Conservation (phyloP, 2,797 vertebrate genomes). For the Anolis apletophallus region DNA sequence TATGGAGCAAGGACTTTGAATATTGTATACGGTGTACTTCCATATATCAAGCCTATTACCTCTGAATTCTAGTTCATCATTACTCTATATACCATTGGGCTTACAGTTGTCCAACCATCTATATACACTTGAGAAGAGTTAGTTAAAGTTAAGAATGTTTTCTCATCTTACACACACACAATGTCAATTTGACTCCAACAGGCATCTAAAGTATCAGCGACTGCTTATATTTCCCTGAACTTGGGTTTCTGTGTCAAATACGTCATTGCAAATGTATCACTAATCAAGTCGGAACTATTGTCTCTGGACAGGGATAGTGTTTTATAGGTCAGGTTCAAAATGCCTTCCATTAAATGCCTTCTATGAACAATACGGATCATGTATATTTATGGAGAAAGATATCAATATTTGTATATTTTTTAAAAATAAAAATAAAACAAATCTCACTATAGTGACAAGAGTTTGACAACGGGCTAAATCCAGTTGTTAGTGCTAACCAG, state of each 20-base stretch:
- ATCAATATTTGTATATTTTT: background rate
- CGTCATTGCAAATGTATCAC: background rate
- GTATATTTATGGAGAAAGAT: background rate
- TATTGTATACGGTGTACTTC: background rate
- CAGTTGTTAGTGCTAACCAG: no score
- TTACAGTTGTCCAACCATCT: background rate
- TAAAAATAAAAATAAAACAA: background rate
- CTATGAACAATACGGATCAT: background rate
- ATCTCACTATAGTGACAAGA: background rate
- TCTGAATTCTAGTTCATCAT: background rate
- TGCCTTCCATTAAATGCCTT: background rate
- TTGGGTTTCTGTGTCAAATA: constrained; percentile 9
- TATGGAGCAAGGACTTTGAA: background rate
- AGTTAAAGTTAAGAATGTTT: constrained; percentile 32
- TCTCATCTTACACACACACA: constrained; percentile 23
- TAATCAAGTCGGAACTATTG: background rate
- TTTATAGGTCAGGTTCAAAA: constrained; percentile 29
- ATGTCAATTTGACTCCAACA: constrained; percentile 3
- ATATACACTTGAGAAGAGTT: constrained; percentile 19
- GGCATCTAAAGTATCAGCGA: constrained; percentile 6
- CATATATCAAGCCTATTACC: background rate
- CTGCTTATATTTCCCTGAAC: constrained; percentile 16
- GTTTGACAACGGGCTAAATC: no score
- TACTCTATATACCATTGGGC: background rate
- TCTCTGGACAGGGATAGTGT: constrained; percentile 4